Conservation (phyloP, 1,140 invertebrate genomes). For the Anthonomus grandis region DNA sequence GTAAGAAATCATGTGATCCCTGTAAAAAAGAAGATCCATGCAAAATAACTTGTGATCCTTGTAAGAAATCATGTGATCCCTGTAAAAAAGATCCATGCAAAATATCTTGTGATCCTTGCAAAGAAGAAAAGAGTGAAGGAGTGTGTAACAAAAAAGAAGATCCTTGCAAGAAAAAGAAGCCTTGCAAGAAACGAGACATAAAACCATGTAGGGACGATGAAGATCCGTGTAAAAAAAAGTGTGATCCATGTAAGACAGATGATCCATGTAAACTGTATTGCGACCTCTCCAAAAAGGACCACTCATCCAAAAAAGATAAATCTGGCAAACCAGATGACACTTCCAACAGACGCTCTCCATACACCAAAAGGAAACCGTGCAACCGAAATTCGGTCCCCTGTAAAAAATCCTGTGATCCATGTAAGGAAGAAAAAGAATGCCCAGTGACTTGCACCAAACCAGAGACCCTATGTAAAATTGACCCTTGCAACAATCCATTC, state of each 20-base stretch:
- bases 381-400: no score
- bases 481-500: background rate
- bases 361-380: no score
- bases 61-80: conserved; percentile 16
- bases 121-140: conserved; percentile 1
- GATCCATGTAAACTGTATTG: conserved; percentile 21
- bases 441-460: background rate
- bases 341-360: no score
- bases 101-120: conserved; percentile 9
- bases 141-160: conserved; percentile 23
- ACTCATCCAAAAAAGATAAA: conserved; percentile 20
- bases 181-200: no score
- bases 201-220: conserved; percentile 14
- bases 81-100: conserved; percentile 30
- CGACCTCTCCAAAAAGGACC: conserved; percentile 16
- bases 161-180: conserved; percentile 25
- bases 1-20: conserved; percentile 16
- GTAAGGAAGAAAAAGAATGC: conserved; percentile 9
- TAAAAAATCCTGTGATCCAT: conserved; percentile 15
- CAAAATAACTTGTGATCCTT: conserved; percentile 12
- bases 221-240: conserved; percentile 14
- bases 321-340: conserved; percentile 12
- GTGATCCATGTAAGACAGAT: conserved; percentile 21
- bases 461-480: background rate
- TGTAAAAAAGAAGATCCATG: conserved; percentile 29